phyloP scores from a whole-genome alignment of 2,888 invertebrate species.

The Drosophila multiciliata region DNA sequence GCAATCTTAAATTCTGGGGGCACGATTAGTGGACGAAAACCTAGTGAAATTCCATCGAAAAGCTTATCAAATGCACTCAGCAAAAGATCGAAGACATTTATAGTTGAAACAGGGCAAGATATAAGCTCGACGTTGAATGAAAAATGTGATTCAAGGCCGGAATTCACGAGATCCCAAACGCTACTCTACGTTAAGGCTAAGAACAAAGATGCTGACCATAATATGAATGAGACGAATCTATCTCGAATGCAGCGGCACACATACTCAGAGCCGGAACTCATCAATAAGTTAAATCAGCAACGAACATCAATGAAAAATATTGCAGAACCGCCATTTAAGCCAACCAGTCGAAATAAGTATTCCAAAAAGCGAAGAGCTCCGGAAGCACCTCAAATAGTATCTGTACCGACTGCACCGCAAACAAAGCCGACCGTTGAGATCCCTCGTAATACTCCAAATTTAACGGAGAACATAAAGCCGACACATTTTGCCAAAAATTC shows the following conservation, averaged over 20 bases:
- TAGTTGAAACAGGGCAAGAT: conserved; percentile 44
- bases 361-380: conserved; percentile 91
- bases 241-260: conserved; percentile 59
- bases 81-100: conserved; percentile 70
- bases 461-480: conserved; percentile 86
- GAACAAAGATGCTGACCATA: conserved; percentile 45
- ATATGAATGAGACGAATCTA: conserved; percentile 35
- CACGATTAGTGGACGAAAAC: conserved; percentile 90
- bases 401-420: not conserved
- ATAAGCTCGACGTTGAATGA: not conserved
- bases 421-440: conserved; percentile 8
- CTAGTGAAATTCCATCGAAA: conserved; percentile 28
- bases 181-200: conserved; percentile 48
- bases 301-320: not conserved
- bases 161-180: conserved; percentile 67
- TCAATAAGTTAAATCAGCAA: conserved; percentile 34
- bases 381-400: conserved; percentile 72
- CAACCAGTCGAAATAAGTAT: conserved; percentile 85
- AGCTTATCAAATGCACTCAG: conserved; percentile 19
- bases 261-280: conserved; percentile 90
- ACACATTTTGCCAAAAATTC: conserved; percentile 86
- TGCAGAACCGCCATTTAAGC: conserved; percentile 29
- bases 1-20: conserved; percentile 93
- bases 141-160: conserved; percentile 18
- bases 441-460: conserved; percentile 12